These are phyloP conservation scores for Monodelphis domestica DNA, from an alignment of 2,797 vertebrate genomes.

Conservation along the genomic window DNA sequence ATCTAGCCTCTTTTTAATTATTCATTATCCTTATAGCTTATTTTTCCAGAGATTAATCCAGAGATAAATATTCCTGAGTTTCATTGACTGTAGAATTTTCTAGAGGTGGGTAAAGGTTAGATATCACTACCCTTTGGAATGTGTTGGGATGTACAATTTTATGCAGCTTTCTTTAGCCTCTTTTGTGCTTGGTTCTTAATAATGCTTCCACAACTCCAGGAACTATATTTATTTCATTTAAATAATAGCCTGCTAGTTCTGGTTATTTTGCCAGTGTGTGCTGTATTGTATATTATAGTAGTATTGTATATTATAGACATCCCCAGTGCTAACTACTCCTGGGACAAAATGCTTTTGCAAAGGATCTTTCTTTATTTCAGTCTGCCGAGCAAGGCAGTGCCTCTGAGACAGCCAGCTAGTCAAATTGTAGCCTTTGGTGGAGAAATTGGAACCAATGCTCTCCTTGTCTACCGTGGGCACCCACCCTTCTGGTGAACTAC, in stretches of 20 bases:
- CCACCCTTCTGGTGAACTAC: not conserved
- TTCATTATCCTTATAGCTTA: not conserved
- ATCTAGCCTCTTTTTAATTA: not conserved
- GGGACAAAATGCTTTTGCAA: slow-evolving; percentile 21
- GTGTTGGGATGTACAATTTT: accelerated
- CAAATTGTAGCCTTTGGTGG: not conserved
- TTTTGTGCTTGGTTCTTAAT: slow-evolving; percentile 18
- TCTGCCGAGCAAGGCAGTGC: not conserved
- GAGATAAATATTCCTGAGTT: not conserved
- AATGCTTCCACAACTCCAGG: slow-evolving; percentile 46
- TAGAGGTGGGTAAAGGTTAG: not conserved
- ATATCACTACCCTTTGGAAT: not conserved
- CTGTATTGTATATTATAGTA: slow-evolving; percentile 54
- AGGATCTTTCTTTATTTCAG: slow-evolving; percentile 34
- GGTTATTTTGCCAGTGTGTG: slow-evolving; percentile 22
- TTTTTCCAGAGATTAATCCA: too few species aligned
- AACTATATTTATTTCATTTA: slow-evolving; percentile 60
- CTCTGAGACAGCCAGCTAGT: slow-evolving; percentile 33
- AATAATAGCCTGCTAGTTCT: slow-evolving; percentile 25
- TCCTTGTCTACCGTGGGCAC: not conserved
- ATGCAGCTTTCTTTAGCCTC: slow-evolving; percentile 7
- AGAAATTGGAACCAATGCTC: slow-evolving; percentile 31
- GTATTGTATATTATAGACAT: slow-evolving; percentile 16
- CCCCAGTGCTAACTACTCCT: slow-evolving; percentile 6
- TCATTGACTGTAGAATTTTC: not conserved